Evolutionary conservation across 2,797 vertebrate genomes (phyloP).

Genomic region (Pangasius mekongensis): DNA sequence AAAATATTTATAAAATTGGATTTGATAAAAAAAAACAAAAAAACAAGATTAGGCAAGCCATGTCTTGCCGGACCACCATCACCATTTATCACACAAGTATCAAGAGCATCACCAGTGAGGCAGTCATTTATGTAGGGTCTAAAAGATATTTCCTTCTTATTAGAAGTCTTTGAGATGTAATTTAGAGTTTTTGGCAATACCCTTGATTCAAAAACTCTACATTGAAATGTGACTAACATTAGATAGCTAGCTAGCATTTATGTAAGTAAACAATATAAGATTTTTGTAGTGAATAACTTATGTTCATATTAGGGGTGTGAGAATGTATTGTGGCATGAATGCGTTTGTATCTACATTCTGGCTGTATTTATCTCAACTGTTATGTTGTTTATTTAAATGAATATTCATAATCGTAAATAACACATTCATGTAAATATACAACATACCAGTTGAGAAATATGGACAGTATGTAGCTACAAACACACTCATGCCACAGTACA

Average conservation of each 20-base stretch:
- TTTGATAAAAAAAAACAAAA: not conserved
- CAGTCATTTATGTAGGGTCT: not conserved
- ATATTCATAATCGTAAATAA: too few species aligned
- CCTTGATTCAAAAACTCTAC: not conserved
- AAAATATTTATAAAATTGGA: not conserved
- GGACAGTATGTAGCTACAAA: not conserved
- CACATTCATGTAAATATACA: not conserved
- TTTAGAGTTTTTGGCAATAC: not conserved
- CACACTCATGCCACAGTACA: not conserved
- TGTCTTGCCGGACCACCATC: not conserved
- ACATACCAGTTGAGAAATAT: not conserved
- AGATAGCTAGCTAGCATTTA: not conserved
- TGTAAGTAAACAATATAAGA: not conserved
- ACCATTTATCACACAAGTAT: too few species aligned
- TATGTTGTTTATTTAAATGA: too few species aligned
- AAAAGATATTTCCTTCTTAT: not conserved
- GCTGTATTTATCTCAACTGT: too few species aligned
- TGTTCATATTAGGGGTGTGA: too few species aligned
- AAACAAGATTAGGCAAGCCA: not conserved
- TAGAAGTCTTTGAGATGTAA: not conserved
- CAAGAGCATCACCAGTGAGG: too few species aligned
- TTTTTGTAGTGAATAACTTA: too few species aligned
- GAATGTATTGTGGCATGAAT: too few species aligned
- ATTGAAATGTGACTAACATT: not conserved
- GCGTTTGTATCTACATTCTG: too few species aligned